These are phyloP conservation scores for Agrotis clavis DNA, from an alignment of 2,888 invertebrate genomes.

Conservation along the genomic window DNA sequence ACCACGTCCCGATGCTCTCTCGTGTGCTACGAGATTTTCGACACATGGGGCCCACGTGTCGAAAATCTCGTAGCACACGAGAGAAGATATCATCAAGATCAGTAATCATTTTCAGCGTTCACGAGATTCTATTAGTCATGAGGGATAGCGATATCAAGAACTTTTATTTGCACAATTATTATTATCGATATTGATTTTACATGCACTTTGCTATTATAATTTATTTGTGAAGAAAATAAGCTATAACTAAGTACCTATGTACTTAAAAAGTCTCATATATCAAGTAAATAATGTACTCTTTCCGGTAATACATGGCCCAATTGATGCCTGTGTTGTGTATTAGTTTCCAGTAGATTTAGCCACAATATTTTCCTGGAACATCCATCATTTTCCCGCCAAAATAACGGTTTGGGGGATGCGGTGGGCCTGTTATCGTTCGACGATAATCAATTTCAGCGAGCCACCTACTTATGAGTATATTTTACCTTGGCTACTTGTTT, in stretches of 20 bases:
- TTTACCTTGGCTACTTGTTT: conserved; percentile 33
- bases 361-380: conserved; percentile 76
- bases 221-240: neutral
- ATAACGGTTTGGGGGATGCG: conserved; percentile 62
- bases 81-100: too few species aligned
- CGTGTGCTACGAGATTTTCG: too few species aligned
- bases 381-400: conserved; percentile 77
- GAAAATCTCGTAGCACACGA: too few species aligned
- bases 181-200: too few species aligned
- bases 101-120: too few species aligned
- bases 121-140: too few species aligned
- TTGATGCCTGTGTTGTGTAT: conserved; percentile 27
- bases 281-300: neutral
- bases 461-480: conserved; percentile 48
- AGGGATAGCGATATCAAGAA: too few species aligned
- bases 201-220: too few species aligned
- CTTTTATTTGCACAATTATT: too few species aligned
- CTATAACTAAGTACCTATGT: neutral
- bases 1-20: too few species aligned
- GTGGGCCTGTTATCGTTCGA: conserved; percentile 60
- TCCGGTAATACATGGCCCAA: neutral
- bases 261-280: too few species aligned
- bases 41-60: too few species aligned
- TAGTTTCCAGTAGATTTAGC: conserved; percentile 74
- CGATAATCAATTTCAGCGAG: conserved; percentile 70